These are phyloP conservation scores for Drosophila ananassae DNA, from an alignment of 1,140 invertebrate genomes.

Conservation along the genomic window DNA sequence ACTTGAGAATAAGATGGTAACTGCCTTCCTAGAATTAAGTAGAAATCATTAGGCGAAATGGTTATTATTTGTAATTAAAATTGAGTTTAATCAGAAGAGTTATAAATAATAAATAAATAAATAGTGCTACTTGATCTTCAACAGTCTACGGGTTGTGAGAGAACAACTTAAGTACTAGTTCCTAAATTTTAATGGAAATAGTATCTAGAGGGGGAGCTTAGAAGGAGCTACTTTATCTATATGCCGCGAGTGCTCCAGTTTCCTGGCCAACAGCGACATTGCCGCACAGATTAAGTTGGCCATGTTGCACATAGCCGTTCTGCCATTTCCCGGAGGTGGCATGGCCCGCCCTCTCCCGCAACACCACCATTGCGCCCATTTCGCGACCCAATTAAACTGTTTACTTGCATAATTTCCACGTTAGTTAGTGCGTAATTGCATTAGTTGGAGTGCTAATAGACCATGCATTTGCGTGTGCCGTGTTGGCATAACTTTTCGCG, in stretches of 20 bases:
- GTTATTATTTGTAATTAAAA: background rate
- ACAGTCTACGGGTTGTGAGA: too few relatives aligned
- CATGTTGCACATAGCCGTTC: constrained; percentile 25
- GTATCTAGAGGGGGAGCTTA: background rate
- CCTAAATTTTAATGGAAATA: background rate
- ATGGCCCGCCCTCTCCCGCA: too few relatives aligned
- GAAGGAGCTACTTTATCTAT: constrained; percentile 8
- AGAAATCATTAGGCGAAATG: background rate
- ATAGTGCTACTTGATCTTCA: too few relatives aligned
- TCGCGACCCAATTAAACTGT: constrained; percentile 76
- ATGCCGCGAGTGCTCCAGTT: constrained; percentile 30
- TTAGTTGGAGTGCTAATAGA: constrained; percentile 52
- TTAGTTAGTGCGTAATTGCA: constrained; percentile 71
- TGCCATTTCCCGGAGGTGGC: constrained; percentile 21
- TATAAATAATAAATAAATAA: too few relatives aligned
- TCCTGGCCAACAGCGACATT: constrained; percentile 11
- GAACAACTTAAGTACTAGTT: too few relatives aligned
- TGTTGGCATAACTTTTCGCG: constrained; percentile 64
- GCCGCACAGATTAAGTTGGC: constrained; percentile 31
- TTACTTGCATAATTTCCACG: constrained; percentile 79
- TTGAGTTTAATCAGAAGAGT: constrained; percentile 3
- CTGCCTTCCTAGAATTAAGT: background rate
- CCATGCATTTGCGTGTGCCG: constrained; percentile 10
- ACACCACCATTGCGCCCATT: constrained; percentile 15
- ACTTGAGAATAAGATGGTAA: background rate